Evolutionary conservation across 2,113 vertebrate species (phyloP).

Genomic region (Lota lota): DNA sequence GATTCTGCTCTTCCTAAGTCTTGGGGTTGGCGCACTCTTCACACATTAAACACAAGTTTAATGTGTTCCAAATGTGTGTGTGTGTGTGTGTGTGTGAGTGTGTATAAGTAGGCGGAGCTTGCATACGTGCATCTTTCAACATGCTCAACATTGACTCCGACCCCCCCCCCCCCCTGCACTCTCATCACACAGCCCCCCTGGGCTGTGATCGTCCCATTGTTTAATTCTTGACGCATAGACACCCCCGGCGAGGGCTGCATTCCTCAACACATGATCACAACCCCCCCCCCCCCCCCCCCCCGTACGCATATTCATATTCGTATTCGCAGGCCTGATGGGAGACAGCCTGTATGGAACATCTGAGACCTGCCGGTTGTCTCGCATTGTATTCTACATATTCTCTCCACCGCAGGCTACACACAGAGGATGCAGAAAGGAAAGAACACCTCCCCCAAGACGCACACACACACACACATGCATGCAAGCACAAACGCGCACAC

Average conservation of each 20-base stretch:
- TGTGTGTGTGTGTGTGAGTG: constrained; percentile 7
- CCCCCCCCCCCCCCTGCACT: constrained; percentile 22
- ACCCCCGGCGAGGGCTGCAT: constrained; percentile 15
- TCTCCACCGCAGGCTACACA: too few relatives aligned
- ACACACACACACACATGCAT: too few relatives aligned
- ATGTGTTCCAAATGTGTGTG: constrained; percentile 64
- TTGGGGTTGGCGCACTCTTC: constrained; percentile 41
- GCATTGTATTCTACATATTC: too few relatives aligned
- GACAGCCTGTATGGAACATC: too few relatives aligned
- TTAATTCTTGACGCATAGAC: constrained; percentile 61
- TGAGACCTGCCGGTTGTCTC: too few relatives aligned
- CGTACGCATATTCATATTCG: too few relatives aligned
- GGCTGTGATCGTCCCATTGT: constrained; percentile 57
- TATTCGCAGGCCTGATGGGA: too few relatives aligned
- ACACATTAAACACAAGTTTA: constrained; percentile 67
- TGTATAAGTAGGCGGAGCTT: constrained; percentile 20
- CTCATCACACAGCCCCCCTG: constrained; percentile 32
- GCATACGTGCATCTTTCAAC: constrained; percentile 54
- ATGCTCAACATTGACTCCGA: constrained; percentile 32
- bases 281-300: background rate
- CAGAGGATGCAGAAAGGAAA: too few relatives aligned
- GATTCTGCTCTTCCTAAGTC: constrained; percentile 27
- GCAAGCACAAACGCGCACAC: too few relatives aligned
- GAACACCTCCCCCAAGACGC: too few relatives aligned
- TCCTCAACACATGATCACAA: constrained; percentile 23